phyloP scores from a whole-genome alignment of 2,888 invertebrate species.

The Glaucopsyche alexis region DNA sequence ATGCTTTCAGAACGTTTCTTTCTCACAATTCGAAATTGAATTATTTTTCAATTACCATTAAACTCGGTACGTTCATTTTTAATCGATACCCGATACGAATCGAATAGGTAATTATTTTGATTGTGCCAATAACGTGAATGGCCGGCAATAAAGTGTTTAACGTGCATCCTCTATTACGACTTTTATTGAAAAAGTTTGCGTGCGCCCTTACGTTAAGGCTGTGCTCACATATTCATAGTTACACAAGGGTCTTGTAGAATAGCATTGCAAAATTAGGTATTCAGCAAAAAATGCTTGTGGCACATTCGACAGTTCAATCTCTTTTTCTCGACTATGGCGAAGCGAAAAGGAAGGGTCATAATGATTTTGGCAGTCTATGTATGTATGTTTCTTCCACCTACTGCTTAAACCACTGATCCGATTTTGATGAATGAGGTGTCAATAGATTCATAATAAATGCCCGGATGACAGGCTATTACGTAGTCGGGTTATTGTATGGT shows the following conservation, averaged over 20 bases:
- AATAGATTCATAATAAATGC: no score
- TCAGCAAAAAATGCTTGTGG: not conserved
- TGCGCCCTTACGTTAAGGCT: slow-evolving; percentile 36
- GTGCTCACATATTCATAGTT: slow-evolving; percentile 25
- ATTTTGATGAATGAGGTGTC: no score
- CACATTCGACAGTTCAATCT: not conserved
- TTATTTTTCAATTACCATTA: slow-evolving; percentile 28
- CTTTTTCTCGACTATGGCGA: not conserved
- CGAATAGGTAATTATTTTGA: slow-evolving; percentile 44
- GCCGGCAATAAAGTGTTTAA: slow-evolving; percentile 44
- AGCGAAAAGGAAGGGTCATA: no score
- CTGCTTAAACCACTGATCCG: no score
- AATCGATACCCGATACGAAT: slow-evolving; percentile 34
- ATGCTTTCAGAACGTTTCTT: not conserved
- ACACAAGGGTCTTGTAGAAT: not conserved
- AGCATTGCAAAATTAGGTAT: not conserved
- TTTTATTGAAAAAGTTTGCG: slow-evolving; percentile 45
- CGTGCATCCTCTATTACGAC: slow-evolving; percentile 41
- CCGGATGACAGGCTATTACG: no score
- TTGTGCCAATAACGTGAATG: slow-evolving; percentile 43
- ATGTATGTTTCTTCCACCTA: no score
- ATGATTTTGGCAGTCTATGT: no score
- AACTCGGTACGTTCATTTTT: slow-evolving; percentile 22
- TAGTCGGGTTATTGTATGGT: no score
- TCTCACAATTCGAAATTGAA: slow-evolving; percentile 8